These are phyloP conservation scores for Aphelenchoides avenae DNA, from an alignment of 1,140 invertebrate genomes.

Conservation along the genomic window DNA sequence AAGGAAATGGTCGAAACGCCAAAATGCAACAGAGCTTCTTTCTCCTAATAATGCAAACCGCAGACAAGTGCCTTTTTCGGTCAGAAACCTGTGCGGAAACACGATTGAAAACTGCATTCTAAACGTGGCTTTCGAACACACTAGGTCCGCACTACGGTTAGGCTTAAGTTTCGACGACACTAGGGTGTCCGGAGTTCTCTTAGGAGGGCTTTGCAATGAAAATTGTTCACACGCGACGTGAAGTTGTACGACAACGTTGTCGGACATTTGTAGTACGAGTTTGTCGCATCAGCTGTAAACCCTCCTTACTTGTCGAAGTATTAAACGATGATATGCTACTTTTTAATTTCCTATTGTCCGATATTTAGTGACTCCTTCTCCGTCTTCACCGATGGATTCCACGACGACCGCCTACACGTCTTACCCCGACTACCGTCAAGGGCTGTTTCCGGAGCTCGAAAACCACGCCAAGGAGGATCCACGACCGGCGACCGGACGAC, in stretches of 20 bases:
- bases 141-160: no score
- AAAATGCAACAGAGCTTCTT: no score
- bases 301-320: constrained; percentile 1
- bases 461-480: constrained; percentile 24
- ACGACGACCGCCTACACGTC: constrained; percentile 3
- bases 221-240: not conserved
- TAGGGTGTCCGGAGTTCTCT: no score
- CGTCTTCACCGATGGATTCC: no score
- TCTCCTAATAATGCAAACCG: no score
- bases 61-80: no score
- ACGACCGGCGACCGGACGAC: constrained; percentile 13
- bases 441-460: constrained; percentile 2
- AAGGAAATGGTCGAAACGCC: no score
- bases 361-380: not conserved
- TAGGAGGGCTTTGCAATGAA: no score
- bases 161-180: no score
- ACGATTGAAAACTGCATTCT: no score
- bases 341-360: constrained; percentile 3
- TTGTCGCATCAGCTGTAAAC: not conserved
- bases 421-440: constrained; percentile 7
- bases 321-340: constrained; percentile 1
- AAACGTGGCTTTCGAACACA: no score
- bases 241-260: not conserved
- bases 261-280: not conserved
- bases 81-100: no score